Evolutionary conservation across 2,888 invertebrate species (phyloP).

Genomic region (Dioctria rufipes): DNA sequence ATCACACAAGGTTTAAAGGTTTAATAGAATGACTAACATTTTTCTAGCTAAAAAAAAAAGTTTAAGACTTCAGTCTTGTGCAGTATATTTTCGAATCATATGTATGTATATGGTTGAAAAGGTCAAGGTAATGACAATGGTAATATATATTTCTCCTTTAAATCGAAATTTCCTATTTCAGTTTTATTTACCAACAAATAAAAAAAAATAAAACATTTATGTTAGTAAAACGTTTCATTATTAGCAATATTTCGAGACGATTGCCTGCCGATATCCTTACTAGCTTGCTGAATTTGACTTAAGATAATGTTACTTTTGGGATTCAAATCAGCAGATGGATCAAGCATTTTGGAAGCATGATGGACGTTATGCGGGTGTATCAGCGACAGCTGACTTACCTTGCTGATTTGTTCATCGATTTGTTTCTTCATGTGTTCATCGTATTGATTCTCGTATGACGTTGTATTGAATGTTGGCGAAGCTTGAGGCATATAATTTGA

Average conservation of each 20-base stretch:
- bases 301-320: conserved; percentile 56
- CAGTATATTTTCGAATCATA: conserved; percentile 3
- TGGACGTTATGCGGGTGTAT: conserved; percentile 54
- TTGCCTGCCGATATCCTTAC: conserved; percentile 59
- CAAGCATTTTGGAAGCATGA: conserved; percentile 58
- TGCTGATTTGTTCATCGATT: conserved; percentile 61
- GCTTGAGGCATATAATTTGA: conserved; percentile 59
- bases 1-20: not conserved
- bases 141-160: too few relatives aligned
- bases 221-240: conserved; percentile 60
- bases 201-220: not conserved
- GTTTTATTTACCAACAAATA: not conserved
- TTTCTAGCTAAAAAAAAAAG: conserved; percentile 18
- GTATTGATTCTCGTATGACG: conserved; percentile 57
- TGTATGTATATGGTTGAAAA: conserved; percentile 2
- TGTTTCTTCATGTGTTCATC: conserved; percentile 62
- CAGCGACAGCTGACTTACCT: conserved; percentile 62
- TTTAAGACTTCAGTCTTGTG: conserved; percentile 38
- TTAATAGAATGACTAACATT: conserved; percentile 27
- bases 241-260: conserved; percentile 59
- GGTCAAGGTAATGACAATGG: conserved; percentile 1
- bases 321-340: conserved; percentile 55
- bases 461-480: conserved; percentile 57
- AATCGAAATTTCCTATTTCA: not conserved
- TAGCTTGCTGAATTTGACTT: conserved; percentile 57